Base-by-base conservation (phyloP, 2,888 invertebrate species). In the Leptothorax acervorum region DNA sequence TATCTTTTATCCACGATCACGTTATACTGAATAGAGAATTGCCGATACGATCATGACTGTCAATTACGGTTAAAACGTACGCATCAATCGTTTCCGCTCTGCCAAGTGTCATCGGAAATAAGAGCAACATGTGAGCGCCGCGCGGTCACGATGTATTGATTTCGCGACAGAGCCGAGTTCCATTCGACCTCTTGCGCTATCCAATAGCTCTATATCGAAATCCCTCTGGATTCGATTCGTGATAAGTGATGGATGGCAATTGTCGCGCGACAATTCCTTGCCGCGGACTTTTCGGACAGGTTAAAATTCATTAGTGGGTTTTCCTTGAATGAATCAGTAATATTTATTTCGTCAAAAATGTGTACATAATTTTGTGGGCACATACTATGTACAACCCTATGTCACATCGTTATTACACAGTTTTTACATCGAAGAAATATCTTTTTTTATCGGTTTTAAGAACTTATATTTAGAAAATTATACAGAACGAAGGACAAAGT, bases 131-230 rank as follows among this genome's bases (percentile, higher is more conserved):
- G 87, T 90, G 91, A 91, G 86, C 88, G 81, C 78, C 84, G 85
- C 85, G 73, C 84, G 70, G 86, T 86, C 87, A 88, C 85, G 87
- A 81, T 85, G 89, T 91, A 92, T 93, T 92, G 92, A 92, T 93
- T 88, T 88, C 84, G 62, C 53, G 55, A 76, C 83, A 45, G 62
- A 31, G 48, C 8, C 31, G 28, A 39, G 28, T 51, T n/a, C 53
- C 28, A 55, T 45, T 15, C 55, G 55, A 68, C 39, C 28, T 78
- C 31, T 57, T 68, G 23, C 68, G 31, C 55, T 78, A 65, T 65
- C 51, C 73, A 39, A 60, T 70, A 62, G 35, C 51, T 23, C 68
- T 78, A 51, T 75, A 31, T 53, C 62, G 51, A 68, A 68, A 15
- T 66, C n/a, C 4, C 42, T 23, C 15, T 68, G 42, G 9, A 45